These are phyloP conservation scores for Sarcophaga subvicina DNA, from an alignment of 2,888 invertebrate genomes.

Conservation along the genomic window DNA sequence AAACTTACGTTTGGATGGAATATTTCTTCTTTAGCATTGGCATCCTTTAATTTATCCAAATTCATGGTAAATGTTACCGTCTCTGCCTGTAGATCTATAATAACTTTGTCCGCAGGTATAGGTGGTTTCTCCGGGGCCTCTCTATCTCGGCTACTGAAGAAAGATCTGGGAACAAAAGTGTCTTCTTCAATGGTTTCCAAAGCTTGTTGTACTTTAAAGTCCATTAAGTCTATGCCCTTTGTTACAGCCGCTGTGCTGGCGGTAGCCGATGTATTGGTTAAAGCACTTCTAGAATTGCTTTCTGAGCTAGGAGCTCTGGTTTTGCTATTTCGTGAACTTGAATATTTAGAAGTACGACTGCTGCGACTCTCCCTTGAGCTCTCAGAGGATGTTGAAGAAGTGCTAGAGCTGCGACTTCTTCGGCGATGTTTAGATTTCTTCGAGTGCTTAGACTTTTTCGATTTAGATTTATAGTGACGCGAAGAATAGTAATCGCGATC, in stretches of 20 bases:
- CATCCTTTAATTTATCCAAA: slow-evolving; percentile 78
- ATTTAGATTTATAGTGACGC: slow-evolving; percentile 75
- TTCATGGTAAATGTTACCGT: slow-evolving; percentile 85
- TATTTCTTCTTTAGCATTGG: slow-evolving; percentile 82
- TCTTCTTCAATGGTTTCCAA: slow-evolving; percentile 89
- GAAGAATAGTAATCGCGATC: slow-evolving; percentile 72
- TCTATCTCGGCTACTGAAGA: slow-evolving; percentile 83
- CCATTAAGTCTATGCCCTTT: slow-evolving; percentile 75
- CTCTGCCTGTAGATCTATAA: slow-evolving; percentile 88
- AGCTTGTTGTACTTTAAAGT: slow-evolving; percentile 80
- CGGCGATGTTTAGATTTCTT: slow-evolving; percentile 76
- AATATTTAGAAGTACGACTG: slow-evolving; percentile 72
- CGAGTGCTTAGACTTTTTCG: slow-evolving; percentile 77
- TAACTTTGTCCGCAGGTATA: slow-evolving; percentile 83
- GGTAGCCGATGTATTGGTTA: slow-evolving; percentile 37
- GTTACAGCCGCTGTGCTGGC: slow-evolving; percentile 36
- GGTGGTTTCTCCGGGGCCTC: slow-evolving; percentile 82
- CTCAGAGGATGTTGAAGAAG: slow-evolving; percentile 72
- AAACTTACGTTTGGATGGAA: slow-evolving; percentile 86
- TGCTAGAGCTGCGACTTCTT: slow-evolving; percentile 77
- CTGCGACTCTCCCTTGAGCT: slow-evolving; percentile 72
- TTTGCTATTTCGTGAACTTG: slow-evolving; percentile 73
- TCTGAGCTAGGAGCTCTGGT: slow-evolving; percentile 75
- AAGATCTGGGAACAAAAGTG: slow-evolving; percentile 85
- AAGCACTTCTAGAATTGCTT: slow-evolving; percentile 70